Percentiles rank a stretch among this genome's conserved stretches.
Evolutionary conservation across 2,888 invertebrate species (phyloP).

Genomic region (Camptogramma bilineatum): DNA sequence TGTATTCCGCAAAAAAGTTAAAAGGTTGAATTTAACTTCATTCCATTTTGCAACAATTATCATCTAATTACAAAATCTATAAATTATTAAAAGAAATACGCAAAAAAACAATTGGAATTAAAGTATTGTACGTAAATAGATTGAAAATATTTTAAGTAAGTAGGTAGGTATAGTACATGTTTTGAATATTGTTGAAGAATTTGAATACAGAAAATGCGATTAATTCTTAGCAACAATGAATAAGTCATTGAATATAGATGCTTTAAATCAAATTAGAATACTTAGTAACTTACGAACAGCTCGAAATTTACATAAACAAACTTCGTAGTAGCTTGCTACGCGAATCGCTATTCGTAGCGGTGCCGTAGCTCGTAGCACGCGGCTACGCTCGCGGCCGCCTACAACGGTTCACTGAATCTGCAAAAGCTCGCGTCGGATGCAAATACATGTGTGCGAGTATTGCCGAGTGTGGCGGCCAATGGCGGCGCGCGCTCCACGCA

Average conservation of each 20-base stretch:
- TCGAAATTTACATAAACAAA: slow-evolving; percentile 6
- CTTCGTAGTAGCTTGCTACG: slow-evolving; percentile 57
- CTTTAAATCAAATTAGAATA: neutral
- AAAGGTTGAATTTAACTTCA: slow-evolving; percentile 2
- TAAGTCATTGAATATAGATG: too few species aligned
- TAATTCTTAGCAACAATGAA: too few species aligned
- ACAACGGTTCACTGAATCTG: slow-evolving; percentile 82
- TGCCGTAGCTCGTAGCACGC: slow-evolving; percentile 63
- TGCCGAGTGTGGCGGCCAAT: slow-evolving; percentile 70
- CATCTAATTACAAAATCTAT: slow-evolving; percentile 8
- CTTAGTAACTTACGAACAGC: slow-evolving; percentile 1
- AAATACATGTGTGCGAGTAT: slow-evolving; percentile 81
- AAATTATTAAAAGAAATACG: too few species aligned
- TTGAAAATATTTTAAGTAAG: too few species aligned
- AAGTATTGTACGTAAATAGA: too few species aligned
- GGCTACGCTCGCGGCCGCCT: slow-evolving; percentile 73
- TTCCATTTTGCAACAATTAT: slow-evolving; percentile 5
- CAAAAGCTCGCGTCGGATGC: slow-evolving; percentile 75
- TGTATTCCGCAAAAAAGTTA: slow-evolving; percentile 19
- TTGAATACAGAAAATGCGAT: too few species aligned
- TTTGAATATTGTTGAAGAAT: neutral
- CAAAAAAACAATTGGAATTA: too few species aligned
- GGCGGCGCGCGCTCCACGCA: slow-evolving; percentile 74
- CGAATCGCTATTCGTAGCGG: slow-evolving; percentile 57
- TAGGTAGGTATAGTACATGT: too few species aligned